Base-by-base conservation (phyloP, 1,140 invertebrate genomes). In the Onthophagus taurus region DNA sequence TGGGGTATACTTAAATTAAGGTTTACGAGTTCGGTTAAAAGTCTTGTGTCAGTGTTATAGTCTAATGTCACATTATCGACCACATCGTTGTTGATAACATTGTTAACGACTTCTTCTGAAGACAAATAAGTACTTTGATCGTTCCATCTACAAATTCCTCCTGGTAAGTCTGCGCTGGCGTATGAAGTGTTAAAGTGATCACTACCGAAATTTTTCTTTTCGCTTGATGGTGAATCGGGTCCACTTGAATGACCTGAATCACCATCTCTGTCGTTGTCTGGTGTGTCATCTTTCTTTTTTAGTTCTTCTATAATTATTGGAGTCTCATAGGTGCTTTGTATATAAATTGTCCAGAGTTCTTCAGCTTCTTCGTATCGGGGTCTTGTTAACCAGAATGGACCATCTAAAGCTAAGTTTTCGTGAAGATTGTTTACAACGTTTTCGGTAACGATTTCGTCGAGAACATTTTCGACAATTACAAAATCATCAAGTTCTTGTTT, bases 111-210 rank as follows among this genome's bases (percentile, higher is more conserved):
- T 13, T 37, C 9, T 57, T 76, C 75, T 44, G 66, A 50, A 52
- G 72, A 73, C 51, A 88, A 66, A 59, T 87, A 87, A 35, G 85
- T 88, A 64, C 82, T 88, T 59, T 85, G 75, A 61, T 87, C 85
- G 59, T 76, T 78, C 84, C 85, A 89, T 54, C 81, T 82, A 65
- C 81, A 80, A 49, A 86, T 76, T 36, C 83, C 82, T 45, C 81
- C 80, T 4, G 84, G 83, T 34, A 87, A 67, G 66, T 84, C 78
- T 48, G 81, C 76, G 39, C 77, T 74, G 52, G 81, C 71, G 52
- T 78, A 78, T 47, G 31, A 37, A 4, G 38, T 50, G 2, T 4
- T 18, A 16, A 26, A 26, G 0, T 13, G 2, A 16, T 29, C 8
- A 9, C 16, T 9, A 17, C 11, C 44, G n/a, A 46, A 36, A 17